Conservation (phyloP, 1,140 invertebrate species). For the Popillia japonica region DNA sequence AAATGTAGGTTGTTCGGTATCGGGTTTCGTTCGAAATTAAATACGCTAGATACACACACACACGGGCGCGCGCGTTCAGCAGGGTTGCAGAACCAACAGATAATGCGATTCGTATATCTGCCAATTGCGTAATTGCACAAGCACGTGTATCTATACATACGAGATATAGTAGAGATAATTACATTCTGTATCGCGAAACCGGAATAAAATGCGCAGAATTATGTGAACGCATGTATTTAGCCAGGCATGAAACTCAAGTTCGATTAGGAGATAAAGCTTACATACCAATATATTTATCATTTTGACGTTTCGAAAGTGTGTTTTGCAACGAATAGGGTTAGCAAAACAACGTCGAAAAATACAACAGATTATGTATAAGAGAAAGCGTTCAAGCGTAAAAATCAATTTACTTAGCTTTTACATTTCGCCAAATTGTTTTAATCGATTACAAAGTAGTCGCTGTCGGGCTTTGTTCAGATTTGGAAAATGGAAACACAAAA, state of each 20-base stretch:
- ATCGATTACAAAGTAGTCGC: neutral
- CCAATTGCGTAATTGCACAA: neutral
- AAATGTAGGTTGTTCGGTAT: conserved; percentile 14
- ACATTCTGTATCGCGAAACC: neutral
- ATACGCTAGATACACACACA: neutral
- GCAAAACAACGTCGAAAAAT: neutral
- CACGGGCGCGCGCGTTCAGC: neutral
- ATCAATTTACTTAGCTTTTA: neutral
- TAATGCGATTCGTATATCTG: neutral
- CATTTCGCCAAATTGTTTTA: neutral
- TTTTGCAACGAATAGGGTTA: neutral
- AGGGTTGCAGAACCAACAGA: neutral
- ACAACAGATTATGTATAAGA: neutral
- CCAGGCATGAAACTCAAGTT: neutral
- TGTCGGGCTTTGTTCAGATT: too few relatives aligned
- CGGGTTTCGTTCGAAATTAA: neutral
- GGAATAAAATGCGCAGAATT: conserved; percentile 4
- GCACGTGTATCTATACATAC: neutral
- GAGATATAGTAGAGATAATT: neutral
- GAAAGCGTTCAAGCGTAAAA: conserved; percentile 4
- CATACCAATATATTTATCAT: neutral
- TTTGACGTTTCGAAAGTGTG: conserved; percentile 5
- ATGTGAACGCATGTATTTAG: neutral
- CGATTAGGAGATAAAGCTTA: neutral
- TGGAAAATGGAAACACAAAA: too few relatives aligned